phyloP scores from a whole-genome alignment of 2,113 vertebrate genomes.

The Recurvirostra avosetta region DNA sequence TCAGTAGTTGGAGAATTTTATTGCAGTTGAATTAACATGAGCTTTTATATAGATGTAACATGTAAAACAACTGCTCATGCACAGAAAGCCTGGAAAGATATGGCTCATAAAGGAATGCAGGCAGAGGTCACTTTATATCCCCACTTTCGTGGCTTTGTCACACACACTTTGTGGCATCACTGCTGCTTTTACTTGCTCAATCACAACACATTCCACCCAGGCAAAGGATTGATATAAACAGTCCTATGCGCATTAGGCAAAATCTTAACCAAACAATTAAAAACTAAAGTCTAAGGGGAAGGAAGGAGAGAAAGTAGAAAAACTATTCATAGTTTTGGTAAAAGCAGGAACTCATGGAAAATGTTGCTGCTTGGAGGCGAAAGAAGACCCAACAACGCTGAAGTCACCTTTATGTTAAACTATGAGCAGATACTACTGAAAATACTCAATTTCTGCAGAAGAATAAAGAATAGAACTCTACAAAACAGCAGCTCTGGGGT shows the following conservation, averaged over 20 bases:
- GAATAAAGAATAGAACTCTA: background rate
- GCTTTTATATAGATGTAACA: background rate
- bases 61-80: background rate
- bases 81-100: background rate
- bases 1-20: background rate
- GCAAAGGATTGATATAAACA: background rate
- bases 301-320: background rate
- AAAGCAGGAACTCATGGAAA: background rate
- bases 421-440: background rate
- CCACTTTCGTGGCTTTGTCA: background rate
- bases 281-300: background rate
- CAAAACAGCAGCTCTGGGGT: background rate
- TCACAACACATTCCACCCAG: background rate
- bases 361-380: background rate
- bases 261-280: background rate
- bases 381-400: background rate
- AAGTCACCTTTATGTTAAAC: background rate
- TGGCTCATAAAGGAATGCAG: fast-evolving
- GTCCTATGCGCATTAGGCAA: background rate
- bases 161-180: background rate
- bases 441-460: background rate
- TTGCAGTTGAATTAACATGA: background rate
- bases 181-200: background rate
- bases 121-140: background rate
- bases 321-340: background rate